Evolutionary conservation across 2,888 invertebrate genomes (phyloP).

Genomic region (Caenorhabditis doughertyi): DNA sequence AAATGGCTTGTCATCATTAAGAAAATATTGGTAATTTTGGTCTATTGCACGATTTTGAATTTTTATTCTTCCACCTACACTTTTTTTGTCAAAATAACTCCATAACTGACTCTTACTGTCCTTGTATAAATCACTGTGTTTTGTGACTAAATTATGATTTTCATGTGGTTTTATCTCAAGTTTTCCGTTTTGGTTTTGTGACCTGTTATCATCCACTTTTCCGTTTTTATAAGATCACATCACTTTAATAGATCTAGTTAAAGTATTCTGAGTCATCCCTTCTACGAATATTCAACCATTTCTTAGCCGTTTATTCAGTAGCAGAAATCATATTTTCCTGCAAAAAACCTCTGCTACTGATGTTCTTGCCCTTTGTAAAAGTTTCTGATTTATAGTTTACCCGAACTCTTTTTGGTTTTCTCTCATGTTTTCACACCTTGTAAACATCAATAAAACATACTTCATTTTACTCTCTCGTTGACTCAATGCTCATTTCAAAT

Average conservation of each 20-base stretch:
- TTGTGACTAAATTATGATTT: not conserved
- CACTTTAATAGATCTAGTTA: too few relatives aligned
- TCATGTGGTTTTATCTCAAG: not conserved
- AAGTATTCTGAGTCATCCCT: too few relatives aligned
- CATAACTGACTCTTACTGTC: too few relatives aligned
- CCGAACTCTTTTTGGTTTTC: constrained; percentile 3
- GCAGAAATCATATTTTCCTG: too few relatives aligned
- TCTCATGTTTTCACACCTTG: not conserved
- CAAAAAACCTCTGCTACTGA: not conserved
- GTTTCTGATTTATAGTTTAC: constrained; percentile 34
- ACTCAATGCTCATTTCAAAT: constrained; percentile 10
- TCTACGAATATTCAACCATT: too few relatives aligned
- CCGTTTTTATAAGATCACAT: not conserved
- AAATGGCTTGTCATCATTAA: too few relatives aligned
- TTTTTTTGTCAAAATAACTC: too few relatives aligned
- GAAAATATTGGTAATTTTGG: too few relatives aligned
- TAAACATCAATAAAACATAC: constrained; percentile 24
- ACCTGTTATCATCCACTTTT: not conserved
- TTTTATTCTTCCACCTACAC: too few relatives aligned
- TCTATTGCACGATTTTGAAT: too few relatives aligned
- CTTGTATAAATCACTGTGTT: not conserved
- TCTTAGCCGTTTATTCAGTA: too few relatives aligned
- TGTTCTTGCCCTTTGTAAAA: not conserved
- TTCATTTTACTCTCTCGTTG: not conserved
- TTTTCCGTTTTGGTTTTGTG: not conserved